These are phyloP conservation scores for Protophormia terraenovae DNA, from an alignment of 2,888 invertebrate species.

Conservation along the genomic window DNA sequence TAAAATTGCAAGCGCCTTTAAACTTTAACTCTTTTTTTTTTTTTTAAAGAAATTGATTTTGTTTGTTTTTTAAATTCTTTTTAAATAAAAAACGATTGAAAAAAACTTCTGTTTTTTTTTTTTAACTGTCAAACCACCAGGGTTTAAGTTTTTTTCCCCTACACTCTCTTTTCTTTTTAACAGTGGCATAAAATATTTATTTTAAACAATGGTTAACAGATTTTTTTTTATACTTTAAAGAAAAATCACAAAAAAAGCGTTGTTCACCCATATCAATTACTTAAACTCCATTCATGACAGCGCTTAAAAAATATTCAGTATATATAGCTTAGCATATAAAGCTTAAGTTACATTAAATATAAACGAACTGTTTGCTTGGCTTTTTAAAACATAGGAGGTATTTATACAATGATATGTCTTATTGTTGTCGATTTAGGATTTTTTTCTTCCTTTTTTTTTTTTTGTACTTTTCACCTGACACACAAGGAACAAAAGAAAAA, in stretches of 20 bases:
- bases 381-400: slow-evolving; percentile 52
- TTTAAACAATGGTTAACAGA: slow-evolving; percentile 67
- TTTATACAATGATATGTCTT: slow-evolving; percentile 67
- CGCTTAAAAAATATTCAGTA: no score
- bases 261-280: slow-evolving; percentile 79
- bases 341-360: slow-evolving; percentile 60
- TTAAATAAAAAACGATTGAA: neutral
- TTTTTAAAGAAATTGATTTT: slow-evolving; percentile 28
- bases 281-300: slow-evolving; percentile 78
- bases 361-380: neutral
- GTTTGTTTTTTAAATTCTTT: slow-evolving; percentile 4
- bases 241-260: slow-evolving; percentile 33
- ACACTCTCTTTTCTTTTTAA: slow-evolving; percentile 45
- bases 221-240: slow-evolving; percentile 16
- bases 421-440: slow-evolving; percentile 65
- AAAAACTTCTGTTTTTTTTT: slow-evolving; percentile 49
- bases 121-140: slow-evolving; percentile 67
- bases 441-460: slow-evolving; percentile 68
- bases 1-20: slow-evolving; percentile 73
- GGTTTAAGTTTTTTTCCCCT: slow-evolving; percentile 27
- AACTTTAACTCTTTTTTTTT: slow-evolving; percentile 17
- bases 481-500: slow-evolving; percentile 68
- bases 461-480: slow-evolving; percentile 78
- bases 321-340: no score
- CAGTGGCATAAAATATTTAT: slow-evolving; percentile 54